Conservation (phyloP, 2,113 vertebrate genomes). For the Larimichthys polyactis region DNA sequence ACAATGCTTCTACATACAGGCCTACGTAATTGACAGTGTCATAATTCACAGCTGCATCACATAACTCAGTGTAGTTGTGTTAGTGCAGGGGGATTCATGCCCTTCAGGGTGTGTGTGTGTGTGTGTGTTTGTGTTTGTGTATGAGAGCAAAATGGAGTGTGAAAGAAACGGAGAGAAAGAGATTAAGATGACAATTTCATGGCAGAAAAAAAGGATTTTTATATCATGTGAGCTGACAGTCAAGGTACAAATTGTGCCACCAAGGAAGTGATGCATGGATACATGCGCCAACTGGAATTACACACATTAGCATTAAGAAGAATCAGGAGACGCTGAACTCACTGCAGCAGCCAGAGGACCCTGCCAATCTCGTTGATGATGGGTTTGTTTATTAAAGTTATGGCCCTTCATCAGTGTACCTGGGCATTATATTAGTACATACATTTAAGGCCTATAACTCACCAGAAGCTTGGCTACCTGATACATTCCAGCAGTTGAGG, state of each 20-base stretch:
- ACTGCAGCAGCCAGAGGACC: background rate
- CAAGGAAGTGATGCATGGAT: conserved; percentile 29
- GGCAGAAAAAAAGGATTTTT: conserved; percentile 46
- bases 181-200: conserved; percentile 53
- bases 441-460: too few species aligned
- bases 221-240: conserved; percentile 51
- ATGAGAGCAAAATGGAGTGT: background rate
- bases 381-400: background rate
- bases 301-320: conserved; percentile 22
- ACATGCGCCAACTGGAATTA: conserved; percentile 41
- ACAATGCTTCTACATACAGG: background rate
- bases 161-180: conserved; percentile 5
- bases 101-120: conserved; percentile 27
- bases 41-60: conserved; percentile 49
- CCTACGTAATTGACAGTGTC: conserved; percentile 36
- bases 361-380: background rate
- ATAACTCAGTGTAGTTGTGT: conserved; percentile 37
- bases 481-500: too few species aligned
- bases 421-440: too few species aligned
- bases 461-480: too few species aligned
- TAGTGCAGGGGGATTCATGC: conserved; percentile 23
- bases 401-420: too few species aligned
- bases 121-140: conserved; percentile 18
- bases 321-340: background rate
- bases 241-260: conserved; percentile 40